These are phyloP conservation scores for Aurelia sp. DNA, from an alignment of 30 jellyfish, hydroid and myxozoan genomes.

Conservation along the genomic window DNA sequence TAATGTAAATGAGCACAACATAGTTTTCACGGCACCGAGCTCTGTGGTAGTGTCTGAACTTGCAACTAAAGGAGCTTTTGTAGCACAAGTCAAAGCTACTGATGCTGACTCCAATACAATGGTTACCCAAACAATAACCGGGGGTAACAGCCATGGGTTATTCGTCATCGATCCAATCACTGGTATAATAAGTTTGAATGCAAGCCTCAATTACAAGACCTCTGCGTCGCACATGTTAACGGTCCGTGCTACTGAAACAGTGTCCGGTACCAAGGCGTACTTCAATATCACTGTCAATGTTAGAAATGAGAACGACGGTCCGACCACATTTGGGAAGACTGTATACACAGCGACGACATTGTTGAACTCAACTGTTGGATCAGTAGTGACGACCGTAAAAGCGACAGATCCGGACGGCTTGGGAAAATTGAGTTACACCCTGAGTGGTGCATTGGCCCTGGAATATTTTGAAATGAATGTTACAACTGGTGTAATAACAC, in stretches of 20 bases:
- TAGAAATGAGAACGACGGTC: constrained; percentile 73
- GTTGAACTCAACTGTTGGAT: constrained; percentile 49
- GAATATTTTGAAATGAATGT: constrained; percentile 61
- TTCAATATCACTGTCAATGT: constrained; percentile 50
- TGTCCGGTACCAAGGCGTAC: constrained; percentile 31
- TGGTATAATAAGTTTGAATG: constrained; percentile 76
- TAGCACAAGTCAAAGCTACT: constrained; percentile 53
- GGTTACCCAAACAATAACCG: constrained; percentile 34
- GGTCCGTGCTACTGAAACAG: constrained; percentile 71
- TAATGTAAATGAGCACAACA: constrained; percentile 70
- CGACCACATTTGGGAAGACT: constrained; percentile 59
- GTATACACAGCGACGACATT: constrained; percentile 20
- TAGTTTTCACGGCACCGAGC: constrained; percentile 48
- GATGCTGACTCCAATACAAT: constrained; percentile 71
- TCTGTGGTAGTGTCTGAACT: constrained; percentile 71
- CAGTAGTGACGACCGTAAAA: constrained; percentile 49
- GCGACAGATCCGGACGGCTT: constrained; percentile 92
- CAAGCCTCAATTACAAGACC: constrained; percentile 39
- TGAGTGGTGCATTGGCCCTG: constrained; percentile 58
- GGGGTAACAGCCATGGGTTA: constrained; percentile 61
- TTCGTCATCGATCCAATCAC: constrained; percentile 78
- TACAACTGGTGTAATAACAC: constrained; percentile 71
- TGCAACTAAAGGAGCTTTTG: constrained; percentile 73
- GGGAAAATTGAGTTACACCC: constrained; percentile 64
- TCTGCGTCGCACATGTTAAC: constrained; percentile 37